phyloP scores from a whole-genome alignment of 1,140 invertebrate species.

The Trinorchestia longiramus region DNA sequence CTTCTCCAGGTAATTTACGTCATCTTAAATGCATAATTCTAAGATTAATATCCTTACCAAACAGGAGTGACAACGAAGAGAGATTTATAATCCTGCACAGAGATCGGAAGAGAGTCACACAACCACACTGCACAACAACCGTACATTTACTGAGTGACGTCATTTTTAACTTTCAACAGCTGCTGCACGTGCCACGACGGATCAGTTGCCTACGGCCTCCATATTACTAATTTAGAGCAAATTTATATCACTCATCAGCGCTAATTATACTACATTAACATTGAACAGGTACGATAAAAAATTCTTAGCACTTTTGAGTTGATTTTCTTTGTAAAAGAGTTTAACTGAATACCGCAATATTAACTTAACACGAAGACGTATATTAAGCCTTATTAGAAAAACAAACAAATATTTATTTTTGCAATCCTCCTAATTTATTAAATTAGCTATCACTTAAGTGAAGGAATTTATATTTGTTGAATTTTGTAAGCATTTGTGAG shows the following conservation, averaged over 20 bases:
- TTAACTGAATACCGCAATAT: background rate
- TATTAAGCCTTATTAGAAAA: too few species aligned
- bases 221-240: background rate
- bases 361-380: background rate
- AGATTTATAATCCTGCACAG: background rate
- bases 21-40: background rate
- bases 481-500: too few species aligned
- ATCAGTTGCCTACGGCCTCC: background rate
- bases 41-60: background rate
- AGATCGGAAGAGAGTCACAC: constrained; percentile 17
- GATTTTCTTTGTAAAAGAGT: background rate
- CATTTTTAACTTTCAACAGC: constrained; percentile 52
- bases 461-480: too few species aligned
- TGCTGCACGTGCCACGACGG: constrained; percentile 27
- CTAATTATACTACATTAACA: background rate
- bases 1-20: background rate
- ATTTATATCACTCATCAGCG: background rate
- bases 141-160: constrained; percentile 40
- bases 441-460: too few species aligned
- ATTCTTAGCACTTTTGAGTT: background rate
- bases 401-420: too few species aligned
- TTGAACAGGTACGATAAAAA: background rate
- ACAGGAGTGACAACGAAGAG: background rate
- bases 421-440: too few species aligned
- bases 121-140: background rate